Evolutionary conservation across 2,113 vertebrate species (phyloP), one percentile per base, ranked within the genome.

Genomic region (Oncorhynchus clarkii): DNA sequence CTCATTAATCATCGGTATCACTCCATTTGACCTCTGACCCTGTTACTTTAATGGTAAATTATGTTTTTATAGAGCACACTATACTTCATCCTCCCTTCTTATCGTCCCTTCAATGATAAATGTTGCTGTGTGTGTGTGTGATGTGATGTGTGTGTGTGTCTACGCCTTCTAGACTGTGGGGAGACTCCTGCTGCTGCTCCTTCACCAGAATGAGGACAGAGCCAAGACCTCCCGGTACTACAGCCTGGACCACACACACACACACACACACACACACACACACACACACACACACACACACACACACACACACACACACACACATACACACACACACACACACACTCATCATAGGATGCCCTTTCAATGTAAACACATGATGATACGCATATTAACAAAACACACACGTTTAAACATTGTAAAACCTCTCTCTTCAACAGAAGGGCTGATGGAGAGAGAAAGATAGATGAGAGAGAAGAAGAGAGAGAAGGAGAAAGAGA

Each of bases 361-460:
- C 22, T 24, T 24, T 24, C 22, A 11, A 51, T 14, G 48, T 13
- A 51, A 51, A 11, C 3, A 14, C 48, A 51, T 51, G 11, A 51
- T 34, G 34, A 34, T 34, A 34, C 34, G 72, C 48, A 68, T 24
- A 67, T 60, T 39, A 7, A 31, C 24, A 31, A 31, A 31, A 24
- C 39, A 45, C 45, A 68, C 1, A 20, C 4, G 26, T 31, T 60
- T 2, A 62, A 45, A 31, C 20, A 29, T 31, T 45, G 94, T 94
- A 45, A 97, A 77, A 72, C 96, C 96, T 77, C 94, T 73, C 59
- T 89, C 90, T 82, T 91, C 93, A 77, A 93, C 90, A 72, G 93
- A 89, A 64, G 93, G 91, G 84, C 96, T 97, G 29, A 18, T 65
- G 64, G 3, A 22, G 4, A 64, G 77, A 74, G 14, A 66, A 34